Percentiles rank a stretch among this genome's conserved stretches.
Conservation (phyloP, 1,140 invertebrate genomes). For the Plodia interpunctella region DNA sequence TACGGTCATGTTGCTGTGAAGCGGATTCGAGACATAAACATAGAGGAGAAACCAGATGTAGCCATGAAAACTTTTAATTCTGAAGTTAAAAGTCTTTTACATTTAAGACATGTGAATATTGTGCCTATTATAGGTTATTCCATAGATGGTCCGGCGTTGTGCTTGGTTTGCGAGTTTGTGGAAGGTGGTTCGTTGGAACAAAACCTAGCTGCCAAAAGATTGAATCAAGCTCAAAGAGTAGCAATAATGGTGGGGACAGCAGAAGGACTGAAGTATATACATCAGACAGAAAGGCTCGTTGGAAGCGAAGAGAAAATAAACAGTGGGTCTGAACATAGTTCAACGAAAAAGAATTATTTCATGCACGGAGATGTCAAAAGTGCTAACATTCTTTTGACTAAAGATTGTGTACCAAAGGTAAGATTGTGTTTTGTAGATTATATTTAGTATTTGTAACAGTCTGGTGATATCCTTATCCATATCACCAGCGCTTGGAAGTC, state of each 20-base stretch:
- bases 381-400: constrained; percentile 85
- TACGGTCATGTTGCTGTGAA: constrained; percentile 80
- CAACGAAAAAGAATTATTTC: constrained; percentile 51
- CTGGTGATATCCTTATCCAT: too few relatives aligned
- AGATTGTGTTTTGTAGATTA: constrained; percentile 5
- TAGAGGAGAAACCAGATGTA: constrained; percentile 61
- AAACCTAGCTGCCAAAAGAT: constrained; percentile 70
- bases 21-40: constrained; percentile 69
- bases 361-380: constrained; percentile 88
- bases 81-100: constrained; percentile 79
- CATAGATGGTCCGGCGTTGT: constrained; percentile 79
- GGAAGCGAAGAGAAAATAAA: background rate
- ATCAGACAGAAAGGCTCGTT: constrained; percentile 59
- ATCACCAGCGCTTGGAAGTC: too few relatives aligned
- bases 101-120: constrained; percentile 82
- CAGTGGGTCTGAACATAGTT: constrained; percentile 25
- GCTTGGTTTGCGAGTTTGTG: constrained; percentile 84
- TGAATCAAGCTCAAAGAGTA: constrained; percentile 76
- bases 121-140: constrained; percentile 82
- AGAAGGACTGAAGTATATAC: constrained; percentile 80
- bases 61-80: constrained; percentile 80
- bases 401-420: constrained; percentile 81
- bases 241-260: constrained; percentile 80
- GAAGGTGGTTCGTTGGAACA: constrained; percentile 82
- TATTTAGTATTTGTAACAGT: too few relatives aligned